Evolutionary conservation across 2,113 vertebrate species (phyloP).

Genomic region (Epinephelus lanceolatus): DNA sequence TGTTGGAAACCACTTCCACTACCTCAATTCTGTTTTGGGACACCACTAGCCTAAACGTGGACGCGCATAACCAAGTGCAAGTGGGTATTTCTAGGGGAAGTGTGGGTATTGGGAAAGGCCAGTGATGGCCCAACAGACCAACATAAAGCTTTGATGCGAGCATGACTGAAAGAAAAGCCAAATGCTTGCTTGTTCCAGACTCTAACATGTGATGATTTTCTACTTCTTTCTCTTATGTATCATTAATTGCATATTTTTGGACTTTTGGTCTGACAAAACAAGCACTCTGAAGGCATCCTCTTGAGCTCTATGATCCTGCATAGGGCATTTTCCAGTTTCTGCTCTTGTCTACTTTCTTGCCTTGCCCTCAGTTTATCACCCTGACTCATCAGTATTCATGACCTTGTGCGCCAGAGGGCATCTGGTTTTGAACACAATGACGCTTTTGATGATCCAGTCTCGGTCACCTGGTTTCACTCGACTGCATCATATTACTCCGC

Average conservation of each 20-base stretch:
- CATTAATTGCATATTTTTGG: neutral
- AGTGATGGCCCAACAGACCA: too few relatives aligned
- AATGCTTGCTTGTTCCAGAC: neutral
- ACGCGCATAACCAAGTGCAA: too few relatives aligned
- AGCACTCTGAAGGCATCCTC: neutral
- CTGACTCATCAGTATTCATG: neutral
- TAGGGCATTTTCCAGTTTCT: neutral
- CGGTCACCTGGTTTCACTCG: conserved; percentile 30
- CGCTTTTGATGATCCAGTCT: neutral
- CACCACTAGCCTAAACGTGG: too few relatives aligned
- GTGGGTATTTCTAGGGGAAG: too few relatives aligned
- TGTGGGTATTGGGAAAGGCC: too few relatives aligned
- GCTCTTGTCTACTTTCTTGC: neutral
- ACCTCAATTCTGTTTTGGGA: too few relatives aligned
- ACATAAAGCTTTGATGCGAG: too few relatives aligned
- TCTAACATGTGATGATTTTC: neutral
- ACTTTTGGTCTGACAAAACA: neutral
- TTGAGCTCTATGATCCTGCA: too few relatives aligned
- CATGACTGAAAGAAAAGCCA: too few relatives aligned
- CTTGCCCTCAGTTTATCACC: neutral
- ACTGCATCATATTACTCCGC: conserved; percentile 44
- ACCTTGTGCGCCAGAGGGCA: conserved; percentile 20
- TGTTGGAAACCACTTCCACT: too few relatives aligned
- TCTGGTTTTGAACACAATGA: conserved; percentile 16
- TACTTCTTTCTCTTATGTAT: neutral